phyloP scores from a whole-genome alignment of 1,140 invertebrate genomes.

The Magallana ariakensis region DNA sequence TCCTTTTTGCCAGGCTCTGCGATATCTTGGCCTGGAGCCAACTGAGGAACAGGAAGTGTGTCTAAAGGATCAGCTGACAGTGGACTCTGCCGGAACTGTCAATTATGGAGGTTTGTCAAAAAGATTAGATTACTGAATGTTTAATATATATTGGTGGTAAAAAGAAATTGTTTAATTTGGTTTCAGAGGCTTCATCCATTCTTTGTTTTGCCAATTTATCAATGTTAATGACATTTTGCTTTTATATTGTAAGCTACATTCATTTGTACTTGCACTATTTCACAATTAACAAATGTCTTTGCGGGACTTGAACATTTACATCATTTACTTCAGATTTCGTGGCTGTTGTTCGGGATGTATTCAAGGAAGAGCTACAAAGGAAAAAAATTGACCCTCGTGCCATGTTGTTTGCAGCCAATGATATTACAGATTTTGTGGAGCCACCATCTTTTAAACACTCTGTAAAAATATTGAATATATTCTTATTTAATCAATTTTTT shows the following conservation, averaged over 20 bases:
- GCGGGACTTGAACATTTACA: no score
- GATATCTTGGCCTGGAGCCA: conserved; percentile 72
- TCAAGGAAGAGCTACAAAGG: conserved; percentile 66
- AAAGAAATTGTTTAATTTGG: no score
- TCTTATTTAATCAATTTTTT: background rate
- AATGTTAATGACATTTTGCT: no score
- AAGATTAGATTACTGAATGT: no score
- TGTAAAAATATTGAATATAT: conserved; percentile 30
- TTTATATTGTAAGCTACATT: no score
- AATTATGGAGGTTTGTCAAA: conserved; percentile 71
- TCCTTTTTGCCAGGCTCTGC: conserved; percentile 63
- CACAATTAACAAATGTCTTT: no score
- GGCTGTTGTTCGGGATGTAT: conserved; percentile 70
- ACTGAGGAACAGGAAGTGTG: conserved; percentile 64
- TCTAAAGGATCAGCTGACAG: conserved; percentile 64
- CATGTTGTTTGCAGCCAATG: conserved; percentile 63
- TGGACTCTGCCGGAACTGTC: conserved; percentile 70
- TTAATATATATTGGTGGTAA: no score
- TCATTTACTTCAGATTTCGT: conserved; percentile 70
- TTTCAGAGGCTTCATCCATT: no score
- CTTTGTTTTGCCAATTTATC: no score
- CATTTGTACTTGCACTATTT: no score
- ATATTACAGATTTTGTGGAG: conserved; percentile 62
- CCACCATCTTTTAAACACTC: conserved; percentile 61
- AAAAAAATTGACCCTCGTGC: conserved; percentile 59